These are phyloP conservation scores for Amazona vittata DNA, from an alignment of 2,113 vertebrate genomes.

Conservation along the genomic window DNA sequence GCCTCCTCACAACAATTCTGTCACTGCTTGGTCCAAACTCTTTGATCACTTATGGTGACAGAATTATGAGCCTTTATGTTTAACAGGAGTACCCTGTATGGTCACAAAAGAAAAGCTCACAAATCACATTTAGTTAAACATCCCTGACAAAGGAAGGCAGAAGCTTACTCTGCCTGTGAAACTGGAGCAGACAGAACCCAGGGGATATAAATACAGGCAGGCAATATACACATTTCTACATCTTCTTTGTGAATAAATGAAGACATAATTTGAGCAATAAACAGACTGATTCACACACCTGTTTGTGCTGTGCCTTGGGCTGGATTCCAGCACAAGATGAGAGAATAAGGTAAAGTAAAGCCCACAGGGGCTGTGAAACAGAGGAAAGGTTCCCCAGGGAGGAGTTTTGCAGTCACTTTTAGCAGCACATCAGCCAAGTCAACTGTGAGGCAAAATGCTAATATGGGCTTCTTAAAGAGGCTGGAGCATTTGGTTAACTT, in stretches of 20 bases:
- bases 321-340: background rate
- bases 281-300: slow-evolving; percentile 3
- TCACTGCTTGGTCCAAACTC: background rate
- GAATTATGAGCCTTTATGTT: slow-evolving; percentile 28
- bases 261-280: slow-evolving; percentile 1
- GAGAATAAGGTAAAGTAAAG: background rate
- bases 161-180: background rate
- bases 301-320: background rate
- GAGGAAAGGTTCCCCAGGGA: background rate
- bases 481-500: slow-evolving; percentile 19
- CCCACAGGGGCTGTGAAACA: slow-evolving; percentile 6
- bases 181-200: background rate
- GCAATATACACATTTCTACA: background rate
- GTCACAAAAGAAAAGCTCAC: slow-evolving; percentile 2
- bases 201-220: slow-evolving; percentile 1
- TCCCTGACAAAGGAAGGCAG: background rate
- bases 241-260: slow-evolving; percentile 15
- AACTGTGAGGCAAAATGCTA: slow-evolving; percentile 35
- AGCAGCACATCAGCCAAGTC: background rate
- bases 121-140: slow-evolving; percentile 11
- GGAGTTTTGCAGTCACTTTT: slow-evolving; percentile 14
- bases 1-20: background rate
- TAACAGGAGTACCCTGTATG: background rate
- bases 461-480: background rate
- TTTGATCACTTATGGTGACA: background rate